A percentile compares a stretch with the other conserved stretches of the same genome.
These are phyloP conservation scores for Ichneumoninae sp. DNA, from an alignment of 2,888 invertebrate species.

Conservation along the genomic window DNA sequence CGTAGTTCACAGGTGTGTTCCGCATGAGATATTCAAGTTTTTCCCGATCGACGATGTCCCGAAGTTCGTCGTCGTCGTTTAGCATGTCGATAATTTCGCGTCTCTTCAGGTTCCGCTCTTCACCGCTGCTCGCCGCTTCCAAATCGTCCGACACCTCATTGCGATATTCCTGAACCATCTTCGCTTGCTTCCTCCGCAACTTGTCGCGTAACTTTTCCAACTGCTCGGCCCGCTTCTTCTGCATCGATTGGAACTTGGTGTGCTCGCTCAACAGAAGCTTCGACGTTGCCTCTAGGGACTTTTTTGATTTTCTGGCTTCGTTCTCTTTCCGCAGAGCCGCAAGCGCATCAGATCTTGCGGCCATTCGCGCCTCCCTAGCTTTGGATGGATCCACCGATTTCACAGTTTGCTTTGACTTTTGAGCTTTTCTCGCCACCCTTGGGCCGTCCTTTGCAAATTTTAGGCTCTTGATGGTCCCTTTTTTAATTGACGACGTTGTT, in stretches of 20 bases:
- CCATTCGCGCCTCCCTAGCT: conserved; percentile 48
- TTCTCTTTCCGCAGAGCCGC: conserved; percentile 65
- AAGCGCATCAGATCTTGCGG: conserved; percentile 66
- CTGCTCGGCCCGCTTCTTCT: conserved; percentile 67
- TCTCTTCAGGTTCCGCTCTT: conserved; percentile 62
- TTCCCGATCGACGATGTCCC: conserved; percentile 63
- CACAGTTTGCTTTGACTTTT: conserved; percentile 6
- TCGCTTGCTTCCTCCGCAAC: conserved; percentile 68
- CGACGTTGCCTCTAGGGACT: conserved; percentile 49
- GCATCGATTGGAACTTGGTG: conserved; percentile 58
- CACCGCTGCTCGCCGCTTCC: conserved; percentile 48
- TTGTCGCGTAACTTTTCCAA: conserved; percentile 69
- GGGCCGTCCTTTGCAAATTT: conserved; percentile 12
- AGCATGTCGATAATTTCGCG: conserved; percentile 68
- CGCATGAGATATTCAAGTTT: conserved; percentile 67
- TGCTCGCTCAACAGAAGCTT: conserved; percentile 54
- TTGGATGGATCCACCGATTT: conserved; percentile 50
- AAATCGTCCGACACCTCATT: conserved; percentile 69
- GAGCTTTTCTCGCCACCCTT: conserved; percentile 24
- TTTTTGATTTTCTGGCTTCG: conserved; percentile 63
- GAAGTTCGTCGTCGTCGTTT: conserved; percentile 57
- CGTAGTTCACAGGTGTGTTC: conserved; percentile 60
- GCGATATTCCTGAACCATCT: conserved; percentile 68
- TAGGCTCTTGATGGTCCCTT: background rate
- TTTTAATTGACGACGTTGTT: background rate